phyloP scores from a whole-genome alignment of 37 sponge, comb jelly and placozoan genomes.

The Hexactinellida sp. region DNA sequence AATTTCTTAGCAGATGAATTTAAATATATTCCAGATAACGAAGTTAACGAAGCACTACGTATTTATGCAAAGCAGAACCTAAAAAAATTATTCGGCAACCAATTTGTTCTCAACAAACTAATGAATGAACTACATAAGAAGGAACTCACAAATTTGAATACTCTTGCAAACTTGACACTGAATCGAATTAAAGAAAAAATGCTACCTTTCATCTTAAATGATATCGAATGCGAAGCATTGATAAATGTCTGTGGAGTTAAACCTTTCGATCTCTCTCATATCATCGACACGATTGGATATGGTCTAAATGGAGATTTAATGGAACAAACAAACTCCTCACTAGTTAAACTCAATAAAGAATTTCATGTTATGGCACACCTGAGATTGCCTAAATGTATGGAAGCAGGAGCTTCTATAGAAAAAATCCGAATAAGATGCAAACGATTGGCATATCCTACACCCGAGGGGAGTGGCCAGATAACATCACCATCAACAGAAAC shows the following conservation, averaged over 20 bases:
- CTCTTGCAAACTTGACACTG: not conserved
- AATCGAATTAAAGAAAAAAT: not conserved
- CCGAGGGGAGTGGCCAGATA: not conserved
- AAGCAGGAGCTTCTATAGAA: not conserved
- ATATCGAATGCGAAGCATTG: not conserved
- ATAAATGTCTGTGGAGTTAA: not conserved
- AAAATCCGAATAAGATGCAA: not conserved
- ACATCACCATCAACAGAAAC: not conserved
- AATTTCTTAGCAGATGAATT: no score
- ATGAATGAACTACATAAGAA: not conserved
- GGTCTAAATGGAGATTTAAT: not conserved
- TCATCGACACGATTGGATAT: not conserved
- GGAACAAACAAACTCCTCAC: not conserved
- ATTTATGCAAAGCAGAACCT: not conserved
- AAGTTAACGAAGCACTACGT: not conserved
- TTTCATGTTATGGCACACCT: not conserved
- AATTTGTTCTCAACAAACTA: not conserved
- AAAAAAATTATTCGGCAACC: not conserved
- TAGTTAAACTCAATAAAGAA: not conserved
- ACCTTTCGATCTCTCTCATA: not conserved
- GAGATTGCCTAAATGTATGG: not conserved
- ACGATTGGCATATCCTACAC: not conserved
- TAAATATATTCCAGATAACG: not conserved
- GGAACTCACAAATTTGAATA: not conserved
- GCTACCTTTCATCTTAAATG: not conserved